phyloP scores from a whole-genome alignment of 1,140 invertebrate genomes.

The Venustaconcha ellipsiformis region DNA sequence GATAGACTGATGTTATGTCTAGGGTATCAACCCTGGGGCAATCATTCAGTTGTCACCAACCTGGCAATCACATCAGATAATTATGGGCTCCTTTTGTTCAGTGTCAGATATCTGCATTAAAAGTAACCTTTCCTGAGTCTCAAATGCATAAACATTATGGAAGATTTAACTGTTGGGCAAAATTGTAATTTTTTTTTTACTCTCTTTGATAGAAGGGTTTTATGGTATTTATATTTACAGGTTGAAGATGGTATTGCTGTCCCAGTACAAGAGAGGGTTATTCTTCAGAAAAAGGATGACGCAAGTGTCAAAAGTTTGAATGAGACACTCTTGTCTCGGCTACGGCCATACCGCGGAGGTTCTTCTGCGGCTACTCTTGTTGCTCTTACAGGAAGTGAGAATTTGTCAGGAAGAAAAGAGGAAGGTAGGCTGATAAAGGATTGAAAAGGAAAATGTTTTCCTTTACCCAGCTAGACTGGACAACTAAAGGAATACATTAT shows the following conservation, averaged over 20 bases:
- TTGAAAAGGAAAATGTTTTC: too few species aligned
- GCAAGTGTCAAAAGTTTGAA: slow-evolving; percentile 51
- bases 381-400: slow-evolving; percentile 58
- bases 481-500: too few species aligned
- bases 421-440: slow-evolving; percentile 35
- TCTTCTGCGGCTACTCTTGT: slow-evolving; percentile 58
- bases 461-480: too few species aligned
- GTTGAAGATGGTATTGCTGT: slow-evolving; percentile 11
- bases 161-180: background rate
- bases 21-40: too few species aligned
- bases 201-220: background rate
- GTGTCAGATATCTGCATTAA: too few species aligned
- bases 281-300: slow-evolving; percentile 62
- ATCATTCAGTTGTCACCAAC: too few species aligned
- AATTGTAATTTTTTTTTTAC: background rate
- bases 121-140: too few species aligned
- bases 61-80: too few species aligned
- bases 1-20: too few species aligned
- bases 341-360: slow-evolving; percentile 59
- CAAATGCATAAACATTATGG: too few species aligned
- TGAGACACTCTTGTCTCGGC: slow-evolving; percentile 59
- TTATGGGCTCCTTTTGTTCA: too few species aligned
- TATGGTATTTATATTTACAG: slow-evolving; percentile 2
- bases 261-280: slow-evolving; percentile 33
- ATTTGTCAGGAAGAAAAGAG: slow-evolving; percentile 50